phyloP scores from a whole-genome alignment of 2,888 invertebrate species.

The Tuta absoluta region DNA sequence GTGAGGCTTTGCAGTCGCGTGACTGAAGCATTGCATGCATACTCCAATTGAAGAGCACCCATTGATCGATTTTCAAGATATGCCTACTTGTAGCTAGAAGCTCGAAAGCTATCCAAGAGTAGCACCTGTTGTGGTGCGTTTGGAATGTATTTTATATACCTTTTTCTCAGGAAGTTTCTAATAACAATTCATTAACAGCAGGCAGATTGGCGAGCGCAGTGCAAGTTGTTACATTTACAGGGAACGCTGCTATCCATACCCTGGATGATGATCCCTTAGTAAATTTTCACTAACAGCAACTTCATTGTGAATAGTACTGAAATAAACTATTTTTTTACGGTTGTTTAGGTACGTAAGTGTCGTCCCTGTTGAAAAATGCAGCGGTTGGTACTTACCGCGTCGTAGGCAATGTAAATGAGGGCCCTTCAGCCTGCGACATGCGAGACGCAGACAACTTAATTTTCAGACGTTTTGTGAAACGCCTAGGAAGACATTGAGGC shows the following conservation, averaged over 20 bases:
- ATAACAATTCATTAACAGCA: too few relatives aligned
- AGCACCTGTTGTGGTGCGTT: neutral
- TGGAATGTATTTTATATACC: too few relatives aligned
- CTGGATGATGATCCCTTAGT: too few relatives aligned
- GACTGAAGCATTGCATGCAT: neutral
- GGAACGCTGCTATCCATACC: too few relatives aligned
- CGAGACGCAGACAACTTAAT: too few relatives aligned
- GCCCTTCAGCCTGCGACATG: constrained; percentile 13
- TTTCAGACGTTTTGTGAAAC: neutral
- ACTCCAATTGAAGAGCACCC: constrained; percentile 1
- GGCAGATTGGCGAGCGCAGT: too few relatives aligned
- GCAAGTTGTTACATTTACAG: too few relatives aligned
- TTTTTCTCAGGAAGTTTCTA: too few relatives aligned
- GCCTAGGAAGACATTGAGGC: too few relatives aligned
- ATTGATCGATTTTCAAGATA: neutral
- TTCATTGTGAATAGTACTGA: neutral
- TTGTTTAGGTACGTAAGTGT: constrained; percentile 11
- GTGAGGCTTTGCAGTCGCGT: neutral
- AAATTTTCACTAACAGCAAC: too few relatives aligned
- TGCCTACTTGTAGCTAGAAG: neutral
- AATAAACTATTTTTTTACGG: neutral
- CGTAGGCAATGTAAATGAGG: constrained; percentile 23
- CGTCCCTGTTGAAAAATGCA: constrained; percentile 1
- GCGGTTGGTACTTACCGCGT: constrained; percentile 7
- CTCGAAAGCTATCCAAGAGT: neutral